Evolutionary conservation across 1,140 invertebrate species (phyloP).

Genomic region (Palaemon carinicauda): DNA sequence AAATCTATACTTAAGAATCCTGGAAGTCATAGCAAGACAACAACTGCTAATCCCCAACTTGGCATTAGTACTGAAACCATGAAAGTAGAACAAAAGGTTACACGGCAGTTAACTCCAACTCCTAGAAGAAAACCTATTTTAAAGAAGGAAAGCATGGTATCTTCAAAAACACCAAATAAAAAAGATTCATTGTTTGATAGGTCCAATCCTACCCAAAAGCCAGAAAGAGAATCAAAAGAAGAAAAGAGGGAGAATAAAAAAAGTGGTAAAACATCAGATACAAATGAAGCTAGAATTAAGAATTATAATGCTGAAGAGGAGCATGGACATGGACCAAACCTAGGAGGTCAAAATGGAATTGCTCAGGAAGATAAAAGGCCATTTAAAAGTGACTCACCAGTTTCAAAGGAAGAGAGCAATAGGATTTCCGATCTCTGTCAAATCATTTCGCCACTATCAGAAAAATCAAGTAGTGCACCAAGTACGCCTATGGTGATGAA

Average conservation of each 20-base stretch:
- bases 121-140: slow-evolving; percentile 34
- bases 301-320: too few relatives aligned
- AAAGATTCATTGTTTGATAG: neutral
- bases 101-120: slow-evolving; percentile 22
- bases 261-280: neutral
- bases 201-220: neutral
- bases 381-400: too few relatives aligned
- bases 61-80: neutral
- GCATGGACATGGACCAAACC: too few relatives aligned
- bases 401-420: neutral
- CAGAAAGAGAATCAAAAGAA: neutral
- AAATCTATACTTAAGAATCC: slow-evolving; percentile 46
- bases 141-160: slow-evolving; percentile 20
- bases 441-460: neutral
- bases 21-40: neutral
- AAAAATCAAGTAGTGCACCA: slow-evolving; percentile 40
- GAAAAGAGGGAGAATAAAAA: neutral
- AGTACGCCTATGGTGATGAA: slow-evolving; percentile 24
- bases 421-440: neutral
- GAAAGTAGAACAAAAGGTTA: neutral
- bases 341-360: too few relatives aligned
- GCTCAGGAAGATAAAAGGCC: too few relatives aligned
- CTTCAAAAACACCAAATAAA: neutral
- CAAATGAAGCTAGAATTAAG: too few relatives aligned
- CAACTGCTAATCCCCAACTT: neutral